Base-by-base conservation (phyloP, 2,888 invertebrate species). In the Slavum lentiscoides region DNA sequence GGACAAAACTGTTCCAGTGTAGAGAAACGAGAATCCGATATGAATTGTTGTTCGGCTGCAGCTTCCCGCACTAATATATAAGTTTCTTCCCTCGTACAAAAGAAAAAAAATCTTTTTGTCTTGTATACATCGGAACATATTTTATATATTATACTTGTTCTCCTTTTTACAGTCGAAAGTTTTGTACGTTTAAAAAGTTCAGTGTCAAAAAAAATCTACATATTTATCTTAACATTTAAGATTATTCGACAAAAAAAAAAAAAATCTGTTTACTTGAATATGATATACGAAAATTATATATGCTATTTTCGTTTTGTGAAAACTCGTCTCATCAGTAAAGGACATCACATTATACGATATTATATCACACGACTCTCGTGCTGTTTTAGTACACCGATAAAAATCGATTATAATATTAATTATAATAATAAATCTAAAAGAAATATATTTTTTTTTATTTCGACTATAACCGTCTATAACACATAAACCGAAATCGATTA, bases 31-130 rank as follows among this genome's bases (percentile, higher is more conserved):
- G 43, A 17, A 7, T 7, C 0, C 30, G 64, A 64, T 67, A 4
- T 4, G 43, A 75, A 67, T 43, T 59, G 55, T 75, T 75, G 67
- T 23, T 43, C 67, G 75, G 67, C n/a, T n/a, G n/a, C 67, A 13
- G 30, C 19, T 75, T 43, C 58, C 67, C 67, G n/a, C n/a, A 43
- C 58, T 67, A 75, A 75, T 58, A 43, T 23, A 30, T 4, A 4
- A 30, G n/a, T 55, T 37, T 75, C 13, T 74, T 58, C 21, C 23
- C 67, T 15, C 3, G 58, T 43, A n/a, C 67, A 19, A 58, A 23
- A 75, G 30, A n/a, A 53, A 55, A 67, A 75, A 59, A 67, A 75
- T 67, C 58, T 37, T 19, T 23, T 58, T 15, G 23, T n/a, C n/a
- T n/a, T n/a, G n/a, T n/a, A n/a, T 43, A 15, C 59, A 59, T 67